Conservation (phyloP, 2,888 invertebrate genomes). For the Salticus scenicus region DNA sequence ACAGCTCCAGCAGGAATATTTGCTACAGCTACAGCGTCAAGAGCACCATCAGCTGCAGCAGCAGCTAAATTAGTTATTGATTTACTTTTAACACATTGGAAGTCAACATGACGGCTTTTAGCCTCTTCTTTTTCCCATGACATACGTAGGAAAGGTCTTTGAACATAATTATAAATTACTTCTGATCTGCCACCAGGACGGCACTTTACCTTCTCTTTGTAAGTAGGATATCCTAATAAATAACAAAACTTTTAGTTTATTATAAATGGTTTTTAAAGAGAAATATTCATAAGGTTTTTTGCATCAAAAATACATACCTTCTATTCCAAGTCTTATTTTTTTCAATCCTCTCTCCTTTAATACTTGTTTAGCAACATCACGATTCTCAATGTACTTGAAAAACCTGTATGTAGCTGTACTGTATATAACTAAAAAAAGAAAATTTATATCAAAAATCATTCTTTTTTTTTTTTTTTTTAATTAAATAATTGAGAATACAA, state of each 20-base stretch:
- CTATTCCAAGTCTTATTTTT: slow-evolving; percentile 98
- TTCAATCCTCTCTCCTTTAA: slow-evolving; percentile 98
- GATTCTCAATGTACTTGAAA: slow-evolving; percentile 99
- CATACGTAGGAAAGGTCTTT: slow-evolving; percentile 98
- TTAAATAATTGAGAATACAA: too few relatives aligned
- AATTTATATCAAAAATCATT: too few relatives aligned
- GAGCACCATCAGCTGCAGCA: slow-evolving; percentile 91
- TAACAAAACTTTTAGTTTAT: not conserved
- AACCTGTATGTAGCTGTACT: slow-evolving; percentile 97
- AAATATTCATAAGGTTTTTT: not conserved
- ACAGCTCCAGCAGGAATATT: slow-evolving; percentile 40
- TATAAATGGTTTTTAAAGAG: not conserved
- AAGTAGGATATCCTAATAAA: slow-evolving; percentile 90
- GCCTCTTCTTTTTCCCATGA: slow-evolving; percentile 99
- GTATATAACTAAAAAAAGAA: slow-evolving; percentile 84
- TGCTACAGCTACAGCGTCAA: slow-evolving; percentile 76
- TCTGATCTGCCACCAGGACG: slow-evolving; percentile 96
- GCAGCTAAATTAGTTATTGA: slow-evolving; percentile 97
- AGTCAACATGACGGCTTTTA: slow-evolving; percentile 98
- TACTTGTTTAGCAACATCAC: slow-evolving; percentile 97
- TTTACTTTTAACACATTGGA: slow-evolving; percentile 98
- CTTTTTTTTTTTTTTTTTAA: too few relatives aligned
- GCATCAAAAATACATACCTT: slow-evolving; percentile 79
- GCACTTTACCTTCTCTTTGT: slow-evolving; percentile 98
- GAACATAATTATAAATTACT: slow-evolving; percentile 99